Evolutionary conservation across 2,113 vertebrate genomes (phyloP), one percentile per base, ranked within the genome.

Genomic region (Otus sunia): DNA sequence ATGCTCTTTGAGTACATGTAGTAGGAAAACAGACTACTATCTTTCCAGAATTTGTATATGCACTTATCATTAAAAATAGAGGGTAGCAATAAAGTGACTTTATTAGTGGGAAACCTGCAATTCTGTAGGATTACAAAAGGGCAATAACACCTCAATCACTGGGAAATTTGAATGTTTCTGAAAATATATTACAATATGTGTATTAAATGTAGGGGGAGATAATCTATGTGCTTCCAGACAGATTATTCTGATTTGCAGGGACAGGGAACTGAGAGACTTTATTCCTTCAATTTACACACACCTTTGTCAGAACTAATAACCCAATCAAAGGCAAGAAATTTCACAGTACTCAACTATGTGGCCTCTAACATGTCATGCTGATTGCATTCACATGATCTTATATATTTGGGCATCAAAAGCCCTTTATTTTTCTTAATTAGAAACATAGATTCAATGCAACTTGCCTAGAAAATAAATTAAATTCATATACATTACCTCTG

Each of bases 361-460:
- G 32, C 39, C 67, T 93, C 71, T 88, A 88, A 88, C 55, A 72
- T 10, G 8, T 82, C 92, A 82, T 20, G 41, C 37, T 94, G 85
- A 93, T 86, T 79, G 76, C 91, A 90, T 87, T 93, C 13, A 29
- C 56, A 77, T 52, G 53, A 88, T 90, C 83, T 75, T 59, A 82
- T 18, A 36, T 63, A 90, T 92, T 77, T 93, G 62, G 79, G 32
- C 47, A 92, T 72, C 64, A 86, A 64, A 94, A 69, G 30, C 29
- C 34, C 18, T 71, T 83, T 90, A 56, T 94, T 93, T 95, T 94
- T 95, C 74, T 72, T 94, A 89, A 85, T 95, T 96, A 93, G 87
- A 97, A 97, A 88, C 73, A 82, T 6, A 89, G 73, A 87, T 77
- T 95, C 85, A 76, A 36, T 91, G 41, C 62, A 97, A 49, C 79